Percentiles rank a stretch among this genome's conserved stretches.
Evolutionary conservation across 2,113 vertebrate species (phyloP).

Genomic region (Chaetura pelagica): DNA sequence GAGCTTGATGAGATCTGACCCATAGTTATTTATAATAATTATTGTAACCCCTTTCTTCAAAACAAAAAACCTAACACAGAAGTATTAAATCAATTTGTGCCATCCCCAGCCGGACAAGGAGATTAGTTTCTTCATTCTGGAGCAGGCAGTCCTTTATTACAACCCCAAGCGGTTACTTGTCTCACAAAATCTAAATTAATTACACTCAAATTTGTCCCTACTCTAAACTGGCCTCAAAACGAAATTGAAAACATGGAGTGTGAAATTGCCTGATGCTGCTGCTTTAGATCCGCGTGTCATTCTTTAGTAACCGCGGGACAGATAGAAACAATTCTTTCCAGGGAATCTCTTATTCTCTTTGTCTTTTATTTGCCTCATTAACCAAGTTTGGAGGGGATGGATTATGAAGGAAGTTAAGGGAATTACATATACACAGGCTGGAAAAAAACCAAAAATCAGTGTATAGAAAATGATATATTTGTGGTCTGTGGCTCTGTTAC

Average conservation of each 20-base stretch:
- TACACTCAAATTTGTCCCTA: slow-evolving; percentile 63
- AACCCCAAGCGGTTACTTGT: slow-evolving; percentile 61
- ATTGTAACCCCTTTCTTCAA: not conserved
- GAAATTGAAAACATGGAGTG: slow-evolving; percentile 45
- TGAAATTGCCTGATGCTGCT: slow-evolving; percentile 54
- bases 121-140: slow-evolving; percentile 53
- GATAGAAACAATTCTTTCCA: slow-evolving; percentile 37
- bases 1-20: not conserved
- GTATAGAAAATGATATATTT: not conserved
- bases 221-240: slow-evolving; percentile 62
- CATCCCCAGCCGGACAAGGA: not conserved
- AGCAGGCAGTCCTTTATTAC: slow-evolving; percentile 58
- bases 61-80: not conserved
- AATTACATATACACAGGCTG: not conserved
- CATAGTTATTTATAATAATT: slow-evolving; percentile 20
- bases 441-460: not conserved
- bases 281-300: not conserved
- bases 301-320: not conserved
- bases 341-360: slow-evolving; percentile 41
- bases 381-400: slow-evolving; percentile 14
- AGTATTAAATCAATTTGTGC: slow-evolving; percentile 59
- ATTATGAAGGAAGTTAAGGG: slow-evolving; percentile 14
- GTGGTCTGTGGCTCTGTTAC: not conserved
- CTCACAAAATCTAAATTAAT: slow-evolving; percentile 70
- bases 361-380: slow-evolving; percentile 46